Conservation (phyloP, 1,140 invertebrate genomes). For the Caenorhabditis remanei region DNA sequence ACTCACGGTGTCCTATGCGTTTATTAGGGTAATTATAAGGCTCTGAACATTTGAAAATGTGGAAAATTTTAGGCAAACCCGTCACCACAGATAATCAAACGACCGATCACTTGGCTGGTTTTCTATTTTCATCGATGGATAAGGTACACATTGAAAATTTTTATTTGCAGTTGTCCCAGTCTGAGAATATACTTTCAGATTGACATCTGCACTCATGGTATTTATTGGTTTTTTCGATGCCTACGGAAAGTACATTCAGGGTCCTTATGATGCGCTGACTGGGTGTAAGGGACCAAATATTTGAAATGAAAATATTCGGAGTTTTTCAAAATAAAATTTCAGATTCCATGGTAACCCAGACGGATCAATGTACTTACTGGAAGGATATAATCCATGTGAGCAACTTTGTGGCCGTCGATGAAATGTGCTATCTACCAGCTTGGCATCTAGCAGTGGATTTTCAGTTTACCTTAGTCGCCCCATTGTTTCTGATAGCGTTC, state of each 20-base stretch:
- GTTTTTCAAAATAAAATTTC: background rate
- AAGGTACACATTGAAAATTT: background rate
- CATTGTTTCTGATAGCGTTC: conserved; percentile 3
- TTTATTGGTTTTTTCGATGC: conserved; percentile 39
- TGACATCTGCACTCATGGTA: conserved; percentile 48
- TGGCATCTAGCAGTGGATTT: conserved; percentile 38
- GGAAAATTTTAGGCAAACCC: background rate
- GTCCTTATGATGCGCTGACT: conserved; percentile 35
- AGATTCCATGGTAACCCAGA: conserved; percentile 42
- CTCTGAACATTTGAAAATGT: background rate
- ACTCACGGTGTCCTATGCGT: conserved; percentile 12
- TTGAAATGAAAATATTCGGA: background rate
- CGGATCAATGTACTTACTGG: conserved; percentile 29
- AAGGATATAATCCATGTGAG: conserved; percentile 17
- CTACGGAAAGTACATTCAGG: conserved; percentile 42
- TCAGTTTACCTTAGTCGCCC: conserved; percentile 18
- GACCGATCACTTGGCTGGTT: conserved; percentile 13
- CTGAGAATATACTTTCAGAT: background rate
- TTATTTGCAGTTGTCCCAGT: background rate
- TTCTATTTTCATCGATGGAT: conserved; percentile 36
- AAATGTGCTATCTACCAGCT: conserved; percentile 40
- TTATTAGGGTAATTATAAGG: background rate
- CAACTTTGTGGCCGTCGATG: background rate
- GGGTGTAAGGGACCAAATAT: background rate
- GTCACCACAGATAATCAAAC: background rate